phyloP scores from a whole-genome alignment of 2,888 invertebrate species.

The Tenodera sinensis region DNA sequence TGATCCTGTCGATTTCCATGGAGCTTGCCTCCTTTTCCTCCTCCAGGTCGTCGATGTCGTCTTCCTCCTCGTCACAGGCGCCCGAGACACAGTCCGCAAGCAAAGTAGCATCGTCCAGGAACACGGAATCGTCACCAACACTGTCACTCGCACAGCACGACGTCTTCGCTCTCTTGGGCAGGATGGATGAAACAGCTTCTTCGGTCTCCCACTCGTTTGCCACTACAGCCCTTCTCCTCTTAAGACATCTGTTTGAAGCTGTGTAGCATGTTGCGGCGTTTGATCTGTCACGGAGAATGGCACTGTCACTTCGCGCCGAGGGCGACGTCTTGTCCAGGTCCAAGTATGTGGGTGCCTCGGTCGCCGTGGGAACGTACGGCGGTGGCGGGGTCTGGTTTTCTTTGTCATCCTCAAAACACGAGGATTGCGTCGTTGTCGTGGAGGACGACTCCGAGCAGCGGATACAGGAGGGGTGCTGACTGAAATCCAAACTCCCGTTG shows the following conservation, averaged over 20 bases:
- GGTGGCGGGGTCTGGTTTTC: conserved; percentile 47
- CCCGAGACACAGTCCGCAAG: conserved; percentile 43
- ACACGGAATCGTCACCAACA: conserved; percentile 43
- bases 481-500: not conserved
- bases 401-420: conserved; percentile 40
- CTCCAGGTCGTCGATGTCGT: conserved; percentile 35
- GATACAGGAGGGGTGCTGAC: conserved; percentile 33
- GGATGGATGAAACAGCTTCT: conserved; percentile 52
- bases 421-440: not conserved
- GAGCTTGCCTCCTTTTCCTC: conserved; percentile 39
- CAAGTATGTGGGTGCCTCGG: conserved; percentile 46
- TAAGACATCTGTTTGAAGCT: conserved; percentile 39
- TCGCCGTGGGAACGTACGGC: conserved; percentile 25
- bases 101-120: conserved; percentile 46
- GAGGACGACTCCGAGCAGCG: conserved; percentile 32
- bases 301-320: conserved; percentile 1
- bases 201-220: conserved; percentile 51
- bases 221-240: conserved; percentile 48
- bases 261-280: conserved; percentile 24
- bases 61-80: conserved; percentile 34
- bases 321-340: conserved; percentile 45
- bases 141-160: conserved; percentile 31
- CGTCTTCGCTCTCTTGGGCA: conserved; percentile 49
- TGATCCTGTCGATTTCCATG: conserved; percentile 58
- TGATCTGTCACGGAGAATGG: conserved; percentile 27